A percentile compares a stretch with the other conserved stretches of the same genome.
Conservation (phyloP, 2,797 vertebrate species). For the Catamblyrhynchus diadema region DNA sequence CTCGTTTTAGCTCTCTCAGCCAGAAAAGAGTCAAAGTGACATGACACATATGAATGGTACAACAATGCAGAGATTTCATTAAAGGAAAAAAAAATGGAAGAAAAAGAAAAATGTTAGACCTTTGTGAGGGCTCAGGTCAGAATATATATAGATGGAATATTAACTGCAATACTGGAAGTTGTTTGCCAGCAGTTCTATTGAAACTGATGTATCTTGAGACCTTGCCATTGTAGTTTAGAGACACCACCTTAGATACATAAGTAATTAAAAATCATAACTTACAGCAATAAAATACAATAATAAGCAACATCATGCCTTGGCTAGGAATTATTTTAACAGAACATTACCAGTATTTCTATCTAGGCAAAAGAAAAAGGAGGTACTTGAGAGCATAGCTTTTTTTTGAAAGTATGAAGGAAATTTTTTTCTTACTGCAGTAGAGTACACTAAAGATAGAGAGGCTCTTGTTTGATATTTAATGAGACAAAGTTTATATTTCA, state of each 20-base stretch:
- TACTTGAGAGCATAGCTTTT: background rate
- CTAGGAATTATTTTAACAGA: background rate
- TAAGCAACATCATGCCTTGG: background rate
- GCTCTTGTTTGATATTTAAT: background rate
- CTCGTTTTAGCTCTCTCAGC: background rate
- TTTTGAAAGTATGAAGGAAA: background rate
- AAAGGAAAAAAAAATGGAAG: background rate
- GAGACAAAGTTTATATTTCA: slow-evolving; percentile 20
- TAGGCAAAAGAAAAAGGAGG: background rate
- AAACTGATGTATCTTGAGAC: background rate
- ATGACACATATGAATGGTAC: background rate
- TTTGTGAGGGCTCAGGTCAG: background rate
- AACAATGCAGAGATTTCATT: background rate
- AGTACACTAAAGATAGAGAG: background rate
- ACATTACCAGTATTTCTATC: background rate
- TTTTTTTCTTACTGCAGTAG: background rate
- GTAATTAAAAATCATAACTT: background rate
- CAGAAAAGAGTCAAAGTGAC: slow-evolving; percentile 11
- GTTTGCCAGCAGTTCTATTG: background rate
- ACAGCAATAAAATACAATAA: background rate
- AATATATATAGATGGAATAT: background rate
- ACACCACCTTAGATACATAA: background rate
- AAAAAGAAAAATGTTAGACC: background rate
- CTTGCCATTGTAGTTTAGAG: background rate
- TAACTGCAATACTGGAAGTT: background rate